Base-by-base conservation (phyloP, 2,888 invertebrate genomes). In the Athetis lepigone region DNA sequence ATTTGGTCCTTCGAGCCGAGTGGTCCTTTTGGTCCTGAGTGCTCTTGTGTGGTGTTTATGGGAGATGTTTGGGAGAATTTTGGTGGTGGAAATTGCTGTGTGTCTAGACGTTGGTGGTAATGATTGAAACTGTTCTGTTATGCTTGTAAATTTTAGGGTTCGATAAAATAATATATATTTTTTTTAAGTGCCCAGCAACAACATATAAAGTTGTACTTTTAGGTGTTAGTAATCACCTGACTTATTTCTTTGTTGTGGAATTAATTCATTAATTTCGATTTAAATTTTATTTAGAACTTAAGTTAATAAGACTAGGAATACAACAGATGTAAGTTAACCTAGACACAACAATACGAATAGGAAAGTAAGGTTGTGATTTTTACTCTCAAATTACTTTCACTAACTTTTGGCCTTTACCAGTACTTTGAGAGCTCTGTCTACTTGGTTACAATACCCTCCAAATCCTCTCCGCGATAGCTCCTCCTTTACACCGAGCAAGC, bases 401-500 rank as follows among this genome's bases (percentile, higher is more conserved):
- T 29, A 11, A 33, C 13, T 4, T 33, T 13, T 33, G 13, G 13
- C 11, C 33, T 13, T 33, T 8, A 13, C 13, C 33, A 33, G 11
- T 13, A 13, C 33, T 29, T 29, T 4, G 25, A 33, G 33, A 33
- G 13, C 33, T 33, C 33, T 33, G 4, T 33, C 33, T 33, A 33
- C 11, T 13, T 4, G 33, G 13, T 33, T 33, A 9, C 29, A 11
- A 13, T 13, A 13, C 1, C 13, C 33, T 13, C 33, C 7, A 16
- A 16, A 19, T 2, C 2, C 11, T 29, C 8, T 0, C 36, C 75
- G 73, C 77, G 70, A 0, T 6, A 43, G 52, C 65, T 57, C 54
- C 4, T 65, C 36, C 21, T 62, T 55, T 19, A 18, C 47, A 25
- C 51, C 47, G 8, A n/a, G 21, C 13, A 61, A 70, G 47, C 59